Evolutionary conservation across 35 echinoderm and acorn worm species (phyloP).

Genomic region (Apostichopus parvimensis): DNA sequence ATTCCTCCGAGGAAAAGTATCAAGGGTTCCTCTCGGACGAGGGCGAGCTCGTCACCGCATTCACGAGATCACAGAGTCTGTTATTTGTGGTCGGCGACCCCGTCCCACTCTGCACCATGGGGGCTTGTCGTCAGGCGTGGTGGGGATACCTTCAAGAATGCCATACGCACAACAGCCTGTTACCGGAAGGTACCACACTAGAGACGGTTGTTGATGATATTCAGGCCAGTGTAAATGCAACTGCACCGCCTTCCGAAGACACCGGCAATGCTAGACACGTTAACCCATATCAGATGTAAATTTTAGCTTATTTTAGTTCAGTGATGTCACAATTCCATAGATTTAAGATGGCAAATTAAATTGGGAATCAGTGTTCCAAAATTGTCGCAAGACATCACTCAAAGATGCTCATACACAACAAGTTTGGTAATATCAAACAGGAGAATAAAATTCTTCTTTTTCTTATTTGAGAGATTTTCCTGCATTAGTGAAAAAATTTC

Average conservation of each 20-base stretch:
- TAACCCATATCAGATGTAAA: not conserved
- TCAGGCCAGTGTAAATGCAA: not conserved
- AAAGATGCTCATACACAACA: too few relatives aligned
- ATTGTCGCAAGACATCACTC: too few relatives aligned
- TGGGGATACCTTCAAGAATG: slow-evolving; percentile 23
- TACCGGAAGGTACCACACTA: slow-evolving; percentile 21
- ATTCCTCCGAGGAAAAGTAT: not conserved
- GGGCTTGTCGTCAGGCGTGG: slow-evolving; percentile 3
- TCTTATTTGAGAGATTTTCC: too few relatives aligned
- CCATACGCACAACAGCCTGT: not conserved
- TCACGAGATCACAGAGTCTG: slow-evolving; percentile 30
- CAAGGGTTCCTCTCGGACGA: slow-evolving; percentile 39
- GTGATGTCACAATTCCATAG: too few relatives aligned
- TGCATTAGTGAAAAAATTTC: too few relatives aligned
- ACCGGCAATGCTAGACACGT: not conserved
- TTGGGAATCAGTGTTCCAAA: too few relatives aligned
- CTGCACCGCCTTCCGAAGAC: not conserved
- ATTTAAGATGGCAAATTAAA: too few relatives aligned
- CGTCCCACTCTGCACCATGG: slow-evolving; percentile 24
- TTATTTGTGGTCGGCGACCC: slow-evolving; percentile 46
- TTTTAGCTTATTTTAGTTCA: too few relatives aligned
- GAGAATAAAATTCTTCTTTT: too few relatives aligned
- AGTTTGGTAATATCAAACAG: too few relatives aligned
- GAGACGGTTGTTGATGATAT: not conserved
- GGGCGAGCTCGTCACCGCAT: slow-evolving; percentile 19